Conservation (phyloP, 2,797 vertebrate species). For the Numenius phaeopus region DNA sequence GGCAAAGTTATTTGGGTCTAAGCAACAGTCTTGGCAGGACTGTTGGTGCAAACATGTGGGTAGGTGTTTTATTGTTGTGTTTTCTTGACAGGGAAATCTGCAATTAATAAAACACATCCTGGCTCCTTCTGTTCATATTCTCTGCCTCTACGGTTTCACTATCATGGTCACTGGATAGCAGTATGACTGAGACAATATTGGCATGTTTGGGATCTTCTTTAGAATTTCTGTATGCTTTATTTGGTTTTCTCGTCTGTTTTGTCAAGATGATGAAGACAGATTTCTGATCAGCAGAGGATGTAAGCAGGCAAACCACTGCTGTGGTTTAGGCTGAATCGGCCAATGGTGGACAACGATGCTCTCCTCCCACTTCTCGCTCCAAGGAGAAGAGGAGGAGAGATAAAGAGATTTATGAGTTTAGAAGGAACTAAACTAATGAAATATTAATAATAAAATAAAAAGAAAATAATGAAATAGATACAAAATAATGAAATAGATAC, state of each 20-base stretch:
- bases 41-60: neutral
- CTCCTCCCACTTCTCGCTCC: too few species aligned
- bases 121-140: neutral
- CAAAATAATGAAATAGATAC: too few species aligned
- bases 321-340: too few species aligned
- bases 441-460: too few species aligned
- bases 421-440: too few species aligned
- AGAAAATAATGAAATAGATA: too few species aligned
- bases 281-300: neutral
- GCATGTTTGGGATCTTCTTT: neutral
- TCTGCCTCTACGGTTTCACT: neutral
- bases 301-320: neutral
- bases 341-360: too few species aligned
- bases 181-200: neutral
- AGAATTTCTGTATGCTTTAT: neutral
- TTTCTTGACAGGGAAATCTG: neutral
- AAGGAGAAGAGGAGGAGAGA: too few species aligned
- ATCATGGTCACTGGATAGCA: neutral
- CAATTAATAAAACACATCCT: neutral
- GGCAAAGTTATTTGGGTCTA: neutral
- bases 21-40: neutral
- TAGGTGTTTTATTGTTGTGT: neutral
- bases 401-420: too few species aligned
- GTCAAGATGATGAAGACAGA: neutral
- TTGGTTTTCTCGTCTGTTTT: neutral